Evolutionary conservation across 1,140 invertebrate species (phyloP), one percentile per base, ranked within the genome.

Genomic region (Hyles euphorbiae): DNA sequence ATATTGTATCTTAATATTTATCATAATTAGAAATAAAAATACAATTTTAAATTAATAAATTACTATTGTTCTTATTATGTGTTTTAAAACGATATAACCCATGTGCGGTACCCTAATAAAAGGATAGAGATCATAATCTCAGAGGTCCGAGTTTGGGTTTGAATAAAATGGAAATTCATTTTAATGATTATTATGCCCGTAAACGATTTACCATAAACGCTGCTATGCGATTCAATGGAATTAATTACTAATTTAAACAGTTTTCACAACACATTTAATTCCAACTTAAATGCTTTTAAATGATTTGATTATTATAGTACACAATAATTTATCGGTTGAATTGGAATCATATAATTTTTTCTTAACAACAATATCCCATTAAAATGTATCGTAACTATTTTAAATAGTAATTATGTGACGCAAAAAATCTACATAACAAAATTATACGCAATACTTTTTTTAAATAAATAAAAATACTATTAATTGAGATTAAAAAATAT

Each of bases 111-210:
- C 77, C 74, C 82, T 76, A 83, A 82, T 75, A 72, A 70, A 79
- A 84, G 72, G 79, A 85, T 83, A 83, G 76, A 84, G 81, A 87
- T 87, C 78, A 74, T 85, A 87, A 87, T 87, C 84, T 77, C 59
- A 70, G 65, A 80, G 76, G 74, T 73, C 65, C 68, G 74, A 81
- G 73, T 81, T 72, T 63, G 71, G 76, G 80, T 62, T 78, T 76
- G 72, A 84, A 87, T 83, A 81, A 85, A 83, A 83, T 80, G 77
- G 76, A 70, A 83, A 83, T 79, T 80, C 72, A 78, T 81, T 80
- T 87, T 87, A 87, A 84, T 85, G 82, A 87, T 87, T 85, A 87
- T 87, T 84, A 87, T 87, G 74, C 68, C 80, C 81, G 69, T 83
- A 85, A 87, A 84, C 80, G 81, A 65, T 84, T 83, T 67, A 70